Percentiles rank a stretch among this genome's conserved stretches.
Conservation (phyloP, 2,888 invertebrate species). For the Lymantria dispar region DNA sequence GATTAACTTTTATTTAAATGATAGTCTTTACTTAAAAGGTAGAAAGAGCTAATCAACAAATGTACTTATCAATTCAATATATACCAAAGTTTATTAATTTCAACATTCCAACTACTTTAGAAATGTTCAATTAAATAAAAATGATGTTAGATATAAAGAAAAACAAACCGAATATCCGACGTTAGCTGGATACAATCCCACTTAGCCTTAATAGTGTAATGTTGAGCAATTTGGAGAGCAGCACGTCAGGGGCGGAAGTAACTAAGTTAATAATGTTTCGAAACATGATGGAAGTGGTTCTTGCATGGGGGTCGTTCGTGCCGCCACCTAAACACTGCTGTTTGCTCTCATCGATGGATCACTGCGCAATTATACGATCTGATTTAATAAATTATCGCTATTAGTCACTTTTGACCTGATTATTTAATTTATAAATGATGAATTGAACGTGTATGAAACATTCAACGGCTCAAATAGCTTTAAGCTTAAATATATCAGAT, state of each 20-base stretch:
- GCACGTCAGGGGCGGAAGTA: constrained; percentile 41
- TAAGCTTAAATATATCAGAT: neutral
- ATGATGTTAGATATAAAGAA: constrained; percentile 13
- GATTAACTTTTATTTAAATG: too few species aligned
- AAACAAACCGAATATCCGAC: constrained; percentile 18
- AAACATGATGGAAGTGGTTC: constrained; percentile 53
- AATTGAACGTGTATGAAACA: neutral
- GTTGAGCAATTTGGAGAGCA: constrained; percentile 35
- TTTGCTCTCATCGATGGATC: constrained; percentile 32
- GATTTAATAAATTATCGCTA: constrained; percentile 6
- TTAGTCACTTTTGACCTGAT: neutral
- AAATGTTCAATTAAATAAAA: constrained; percentile 1
- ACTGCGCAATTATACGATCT: constrained; percentile 27
- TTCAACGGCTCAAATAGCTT: neutral
- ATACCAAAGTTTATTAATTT: too few species aligned
- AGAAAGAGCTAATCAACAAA: too few species aligned
- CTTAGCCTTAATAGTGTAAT: constrained; percentile 39
- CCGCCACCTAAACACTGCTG: constrained; percentile 28
- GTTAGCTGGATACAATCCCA: constrained; percentile 25
- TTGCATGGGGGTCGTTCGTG: constrained; percentile 47
- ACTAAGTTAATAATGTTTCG: constrained; percentile 48
- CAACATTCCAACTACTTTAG: too few species aligned
- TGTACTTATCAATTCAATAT: too few species aligned
- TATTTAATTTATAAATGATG: neutral
- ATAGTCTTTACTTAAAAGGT: too few species aligned